These are phyloP conservation scores for Plutella xylostella DNA, from an alignment of 2,888 invertebrate genomes.

Conservation along the genomic window DNA sequence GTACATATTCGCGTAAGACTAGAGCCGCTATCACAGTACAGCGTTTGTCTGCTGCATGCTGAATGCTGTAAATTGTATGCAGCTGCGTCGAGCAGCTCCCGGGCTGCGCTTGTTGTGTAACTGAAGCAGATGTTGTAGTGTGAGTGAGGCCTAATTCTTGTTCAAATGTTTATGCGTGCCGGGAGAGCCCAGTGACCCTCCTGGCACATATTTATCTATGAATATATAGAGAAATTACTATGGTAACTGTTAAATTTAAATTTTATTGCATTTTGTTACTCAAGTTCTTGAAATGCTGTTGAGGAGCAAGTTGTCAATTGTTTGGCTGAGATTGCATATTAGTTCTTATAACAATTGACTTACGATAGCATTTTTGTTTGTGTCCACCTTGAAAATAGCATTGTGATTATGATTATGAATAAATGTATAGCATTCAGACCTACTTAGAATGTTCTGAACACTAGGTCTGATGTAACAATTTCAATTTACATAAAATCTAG, in stretches of 20 bases:
- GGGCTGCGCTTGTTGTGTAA: neutral
- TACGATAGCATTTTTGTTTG: constrained; percentile 16
- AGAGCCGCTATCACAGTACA: neutral
- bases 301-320: constrained; percentile 5
- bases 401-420: constrained; percentile 36
- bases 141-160: constrained; percentile 40
- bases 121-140: neutral
- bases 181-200: constrained; percentile 31
- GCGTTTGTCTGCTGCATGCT: neutral
- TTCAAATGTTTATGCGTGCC: constrained; percentile 65
- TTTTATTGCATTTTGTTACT: constrained; percentile 67
- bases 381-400: constrained; percentile 36
- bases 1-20: constrained; percentile 64
- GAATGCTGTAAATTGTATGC: no score
- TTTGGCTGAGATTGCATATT: neutral
- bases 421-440: constrained; percentile 41
- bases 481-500: neutral
- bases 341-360: neutral
- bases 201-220: constrained; percentile 66
- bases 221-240: constrained; percentile 66
- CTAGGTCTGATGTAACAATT: neutral
- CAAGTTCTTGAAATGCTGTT: constrained; percentile 32
- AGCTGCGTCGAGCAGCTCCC: no score
- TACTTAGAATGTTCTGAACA: constrained; percentile 24
- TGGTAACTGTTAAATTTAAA: constrained; percentile 68